Base-by-base conservation (phyloP, 2,888 invertebrate genomes). In the Drosophila borealis region DNA sequence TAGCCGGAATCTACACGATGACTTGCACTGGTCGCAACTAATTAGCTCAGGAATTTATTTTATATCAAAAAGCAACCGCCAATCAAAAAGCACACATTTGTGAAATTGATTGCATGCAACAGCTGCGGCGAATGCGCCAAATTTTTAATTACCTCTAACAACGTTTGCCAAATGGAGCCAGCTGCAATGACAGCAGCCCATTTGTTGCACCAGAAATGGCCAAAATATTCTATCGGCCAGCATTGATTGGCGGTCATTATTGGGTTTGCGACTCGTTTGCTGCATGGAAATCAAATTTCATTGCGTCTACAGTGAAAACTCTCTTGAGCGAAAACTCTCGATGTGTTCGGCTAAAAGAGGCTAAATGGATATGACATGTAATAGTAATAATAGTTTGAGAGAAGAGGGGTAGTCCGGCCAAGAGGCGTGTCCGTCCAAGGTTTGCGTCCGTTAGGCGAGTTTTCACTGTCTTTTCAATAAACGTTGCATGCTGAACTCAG, bases 391-490 rank as follows among this genome's bases (percentile, higher is more conserved):
- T 8, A 8, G 25, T 2, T 29, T 29, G 29, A 29, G 29, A 29
- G 25, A 0, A 6, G 29, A 29, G 29, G 8, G 8, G 6, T 1
- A 25, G 8, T 25, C 8, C 25, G 25, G 2, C 25, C 25, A 25
- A 25, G 25, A 25, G 25, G 25, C 2, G 6, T 25, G 25, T 25
- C 25, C 25, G 25, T 25, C 8, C 8, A 25, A 6, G 8, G 6
- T 8, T 25, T 25, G 25, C 8, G 25, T 25, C 25, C 25, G 29
- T 29, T 29, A 8, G 8, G 8, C 2, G 29, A 29, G 29, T 29
- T 29, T 8, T 29, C 8, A 29, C 29, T 29, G 29, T 29, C 2
- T 8, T 78, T 65, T 78, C 65, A 77, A 76, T 76, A 68, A 78
- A 53, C 42, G 45, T 62, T 60, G 73, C 66, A 55, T 67, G 75